Percentiles rank a stretch among this genome's conserved stretches.
phyloP scores from a whole-genome alignment of 1,140 invertebrate species.

The Tetramorium alpestre region DNA sequence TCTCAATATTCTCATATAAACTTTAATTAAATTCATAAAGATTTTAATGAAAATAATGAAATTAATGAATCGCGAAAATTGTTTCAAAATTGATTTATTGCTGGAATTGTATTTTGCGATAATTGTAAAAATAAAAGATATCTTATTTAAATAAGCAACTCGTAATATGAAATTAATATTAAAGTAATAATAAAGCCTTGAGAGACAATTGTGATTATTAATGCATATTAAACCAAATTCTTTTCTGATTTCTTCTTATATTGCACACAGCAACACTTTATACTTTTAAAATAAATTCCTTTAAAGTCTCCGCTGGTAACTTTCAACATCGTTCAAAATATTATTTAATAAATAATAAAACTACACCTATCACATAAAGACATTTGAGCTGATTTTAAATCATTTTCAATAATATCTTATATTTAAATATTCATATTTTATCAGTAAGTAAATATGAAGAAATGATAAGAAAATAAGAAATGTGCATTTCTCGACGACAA shows the following conservation, averaged over 20 bases:
- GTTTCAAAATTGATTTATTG: background rate
- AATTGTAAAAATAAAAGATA: too few relatives aligned
- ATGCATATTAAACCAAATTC: background rate
- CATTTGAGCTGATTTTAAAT: too few relatives aligned
- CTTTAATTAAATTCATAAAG: background rate
- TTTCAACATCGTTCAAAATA: background rate
- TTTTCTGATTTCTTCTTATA: constrained; percentile 44
- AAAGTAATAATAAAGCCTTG: too few relatives aligned
- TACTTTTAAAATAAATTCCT: background rate
- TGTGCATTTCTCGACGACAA: background rate
- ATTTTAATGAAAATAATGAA: too few relatives aligned
- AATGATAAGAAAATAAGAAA: constrained; percentile 20
- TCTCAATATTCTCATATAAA: background rate
- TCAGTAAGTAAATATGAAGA: background rate
- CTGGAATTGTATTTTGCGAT: background rate
- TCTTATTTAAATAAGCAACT: too few relatives aligned
- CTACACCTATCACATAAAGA: too few relatives aligned
- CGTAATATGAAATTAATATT: too few relatives aligned
- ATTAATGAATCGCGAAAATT: background rate
- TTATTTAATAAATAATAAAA: too few relatives aligned
- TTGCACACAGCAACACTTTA: too few relatives aligned
- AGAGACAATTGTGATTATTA: too few relatives aligned
- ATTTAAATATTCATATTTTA: background rate
- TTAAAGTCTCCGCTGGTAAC: background rate
- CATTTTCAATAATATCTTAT: too few relatives aligned